A percentile compares a stretch with the other conserved stretches of the same genome.
Evolutionary conservation across 2,113 vertebrate genomes (phyloP).

Genomic region (Eupsittula cactorum): DNA sequence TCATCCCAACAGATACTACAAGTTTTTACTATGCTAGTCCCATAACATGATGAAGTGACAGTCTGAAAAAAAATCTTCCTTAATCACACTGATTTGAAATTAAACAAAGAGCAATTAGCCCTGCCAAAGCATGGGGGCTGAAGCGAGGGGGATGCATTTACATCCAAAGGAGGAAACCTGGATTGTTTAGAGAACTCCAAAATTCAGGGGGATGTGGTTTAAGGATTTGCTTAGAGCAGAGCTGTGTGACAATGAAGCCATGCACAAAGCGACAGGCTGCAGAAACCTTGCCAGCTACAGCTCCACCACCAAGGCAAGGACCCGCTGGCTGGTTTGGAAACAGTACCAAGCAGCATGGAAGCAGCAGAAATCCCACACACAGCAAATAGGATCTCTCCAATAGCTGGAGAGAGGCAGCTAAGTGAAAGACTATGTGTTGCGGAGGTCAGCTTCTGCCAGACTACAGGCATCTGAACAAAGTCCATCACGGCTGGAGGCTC

Average conservation of each 20-base stretch:
- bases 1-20: neutral
- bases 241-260: neutral
- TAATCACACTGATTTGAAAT: conserved; percentile 7
- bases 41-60: neutral
- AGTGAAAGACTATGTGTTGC: conserved; percentile 4
- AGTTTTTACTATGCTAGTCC: neutral
- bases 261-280: neutral
- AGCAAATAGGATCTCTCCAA: neutral
- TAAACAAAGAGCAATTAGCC: conserved; percentile 21
- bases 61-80: neutral
- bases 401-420: neutral
- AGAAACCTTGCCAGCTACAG: neutral
- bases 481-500: neutral
- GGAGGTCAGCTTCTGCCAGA: conserved; percentile 28
- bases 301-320: neutral
- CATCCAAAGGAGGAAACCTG: neutral
- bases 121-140: neutral
- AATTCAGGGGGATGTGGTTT: neutral
- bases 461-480: conserved; percentile 24
- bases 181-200: neutral
- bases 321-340: rapidly evolving
- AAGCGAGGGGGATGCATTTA: neutral
- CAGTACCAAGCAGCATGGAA: neutral
- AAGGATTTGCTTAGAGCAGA: neutral
- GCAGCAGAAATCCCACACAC: conserved; percentile 10